Conservation (phyloP, 2,888 invertebrate genomes). For the Sesia apiformis region DNA sequence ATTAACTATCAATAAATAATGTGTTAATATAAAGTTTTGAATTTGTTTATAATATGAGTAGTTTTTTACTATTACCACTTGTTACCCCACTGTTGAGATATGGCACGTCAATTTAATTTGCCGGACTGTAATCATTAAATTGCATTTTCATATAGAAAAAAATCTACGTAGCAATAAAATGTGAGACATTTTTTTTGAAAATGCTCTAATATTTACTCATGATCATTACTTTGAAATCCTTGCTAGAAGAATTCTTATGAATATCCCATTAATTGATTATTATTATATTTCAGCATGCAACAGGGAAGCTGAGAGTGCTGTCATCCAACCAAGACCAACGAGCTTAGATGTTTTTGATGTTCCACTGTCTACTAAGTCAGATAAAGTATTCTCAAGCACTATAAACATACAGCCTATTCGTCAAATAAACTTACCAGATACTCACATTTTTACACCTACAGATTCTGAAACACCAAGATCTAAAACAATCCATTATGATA, state of each 20-base stretch:
- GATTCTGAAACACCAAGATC: slow-evolving; percentile 68
- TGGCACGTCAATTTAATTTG: too few species aligned
- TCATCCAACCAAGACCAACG: slow-evolving; percentile 31
- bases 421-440: slow-evolving; percentile 66
- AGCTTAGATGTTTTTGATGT: slow-evolving; percentile 50
- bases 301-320: slow-evolving; percentile 25
- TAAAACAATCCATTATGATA: slow-evolving; percentile 65
- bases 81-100: neutral
- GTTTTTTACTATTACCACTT: neutral
- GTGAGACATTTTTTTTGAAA: too few species aligned
- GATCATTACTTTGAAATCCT: too few species aligned
- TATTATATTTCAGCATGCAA: slow-evolving; percentile 43
- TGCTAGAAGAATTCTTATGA: too few species aligned
- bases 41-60: too few species aligned
- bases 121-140: too few species aligned
- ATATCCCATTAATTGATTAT: too few species aligned
- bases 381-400: slow-evolving; percentile 53
- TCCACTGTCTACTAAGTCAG: slow-evolving; percentile 33
- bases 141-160: too few species aligned
- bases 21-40: too few species aligned
- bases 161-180: too few species aligned
- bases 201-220: too few species aligned
- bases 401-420: slow-evolving; percentile 56
- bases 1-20: too few species aligned
- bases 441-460: slow-evolving; percentile 68